Evolutionary conservation across 1,140 invertebrate genomes (phyloP), one percentile per base, ranked within the genome.

Genomic region (Lethrus apterus): DNA sequence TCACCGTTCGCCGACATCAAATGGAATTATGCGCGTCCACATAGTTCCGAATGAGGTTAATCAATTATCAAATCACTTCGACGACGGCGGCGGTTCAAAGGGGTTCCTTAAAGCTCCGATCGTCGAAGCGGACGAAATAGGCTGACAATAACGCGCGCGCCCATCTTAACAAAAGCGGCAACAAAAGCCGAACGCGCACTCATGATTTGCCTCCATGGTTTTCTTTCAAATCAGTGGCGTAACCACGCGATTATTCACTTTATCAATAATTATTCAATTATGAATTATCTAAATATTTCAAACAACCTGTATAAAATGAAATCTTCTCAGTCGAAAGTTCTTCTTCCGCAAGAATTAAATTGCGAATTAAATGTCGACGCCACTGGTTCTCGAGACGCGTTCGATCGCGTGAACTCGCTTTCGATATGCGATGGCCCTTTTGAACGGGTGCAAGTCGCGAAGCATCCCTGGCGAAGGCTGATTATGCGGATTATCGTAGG

Each of bases 401-500:
- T 14, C 15, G 19, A 17, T 17, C 32, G 32, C 19, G 32, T 34
- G n/a, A n/a, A n/a, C n/a, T n/a, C n/a, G n/a, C n/a, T n/a, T n/a
- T n/a, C n/a, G n/a, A n/a, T n/a, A n/a, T n/a, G n/a, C n/a, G n/a
- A n/a, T n/a, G n/a, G n/a, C n/a, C n/a, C n/a, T n/a, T n/a, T n/a
- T n/a, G n/a, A n/a, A n/a, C n/a, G n/a, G n/a, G n/a, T n/a, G n/a
- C n/a, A n/a, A n/a, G n/a, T n/a, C n/a, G n/a, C n/a, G 24, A 26
- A 48, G 20, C n/a, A n/a, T n/a, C n/a, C n/a, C 43, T 51, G 49
- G 44, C 35, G 19, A 20, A 21, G 13, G 18, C 35, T 46, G 49
- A 51, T 51, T 51, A 51, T 51, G 44, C 36, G 49, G 49, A 51
- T 46, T 38, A 46, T 45, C 46, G 36, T 51, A 31, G 20, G 49